Conservation (phyloP, 2,888 invertebrate genomes). For the Philereme vetulata region DNA sequence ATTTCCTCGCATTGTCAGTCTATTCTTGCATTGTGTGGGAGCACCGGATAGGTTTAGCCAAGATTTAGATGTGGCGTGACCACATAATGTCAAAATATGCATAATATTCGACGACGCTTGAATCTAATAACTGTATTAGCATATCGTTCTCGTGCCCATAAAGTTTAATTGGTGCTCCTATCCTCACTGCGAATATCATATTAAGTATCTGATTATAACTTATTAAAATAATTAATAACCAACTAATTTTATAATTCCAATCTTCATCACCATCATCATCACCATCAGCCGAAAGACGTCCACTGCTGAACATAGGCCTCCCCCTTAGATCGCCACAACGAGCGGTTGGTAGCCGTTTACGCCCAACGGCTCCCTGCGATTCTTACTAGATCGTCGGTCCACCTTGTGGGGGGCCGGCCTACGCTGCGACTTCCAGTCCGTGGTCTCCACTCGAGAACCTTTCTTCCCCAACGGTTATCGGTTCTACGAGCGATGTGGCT, state of each 20-base stretch:
- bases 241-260: slow-evolving; percentile 23
- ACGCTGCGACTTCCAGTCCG: no score
- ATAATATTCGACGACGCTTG: slow-evolving; percentile 40
- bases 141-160: slow-evolving; percentile 38
- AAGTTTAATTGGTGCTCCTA: slow-evolving; percentile 35
- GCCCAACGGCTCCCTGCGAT: no score
- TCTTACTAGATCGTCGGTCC: no score
- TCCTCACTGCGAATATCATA: slow-evolving; percentile 26
- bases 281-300: no score
- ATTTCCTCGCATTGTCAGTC: slow-evolving; percentile 47
- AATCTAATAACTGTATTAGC: slow-evolving; percentile 46
- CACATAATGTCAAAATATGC: slow-evolving; percentile 58
- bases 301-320: no score
- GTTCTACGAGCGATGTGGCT: no score
- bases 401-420: no score
- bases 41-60: slow-evolving; percentile 48
- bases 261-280: no score
- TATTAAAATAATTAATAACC: slow-evolving; percentile 22
- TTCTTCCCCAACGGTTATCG: no score
- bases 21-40: slow-evolving; percentile 49
- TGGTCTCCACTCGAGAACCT: no score
- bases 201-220: slow-evolving; percentile 27
- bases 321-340: no score
- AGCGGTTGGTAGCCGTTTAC: no score
- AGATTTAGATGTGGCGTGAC: slow-evolving; percentile 60